phyloP scores from a whole-genome alignment of 2,888 invertebrate species.

The Acanthosepion lycidas region DNA sequence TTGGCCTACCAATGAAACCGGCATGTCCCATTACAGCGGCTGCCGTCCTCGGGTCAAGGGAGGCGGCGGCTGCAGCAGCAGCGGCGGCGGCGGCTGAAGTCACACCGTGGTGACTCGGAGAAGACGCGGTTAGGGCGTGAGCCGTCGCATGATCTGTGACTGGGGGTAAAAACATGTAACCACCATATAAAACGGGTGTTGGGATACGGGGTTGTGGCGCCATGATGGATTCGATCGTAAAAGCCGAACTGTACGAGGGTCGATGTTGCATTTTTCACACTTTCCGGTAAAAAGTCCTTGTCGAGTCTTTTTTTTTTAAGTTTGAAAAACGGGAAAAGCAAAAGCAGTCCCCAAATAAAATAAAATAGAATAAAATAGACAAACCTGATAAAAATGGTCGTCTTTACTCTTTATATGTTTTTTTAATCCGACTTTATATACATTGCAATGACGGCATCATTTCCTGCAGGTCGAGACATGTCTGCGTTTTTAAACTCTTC shows the following conservation, averaged over 20 bases:
- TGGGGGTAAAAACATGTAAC: constrained; percentile 43
- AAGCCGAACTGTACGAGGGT: constrained; percentile 45
- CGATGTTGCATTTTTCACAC: constrained; percentile 40
- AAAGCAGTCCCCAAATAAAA: neutral
- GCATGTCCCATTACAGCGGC: constrained; percentile 43
- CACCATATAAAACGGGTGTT: constrained; percentile 38
- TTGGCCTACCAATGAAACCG: neutral
- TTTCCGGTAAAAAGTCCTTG: neutral
- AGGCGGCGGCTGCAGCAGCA: neutral
- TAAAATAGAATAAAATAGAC: neutral
- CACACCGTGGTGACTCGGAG: constrained; percentile 2
- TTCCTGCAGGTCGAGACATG: neutral
- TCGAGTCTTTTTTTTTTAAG: neutral
- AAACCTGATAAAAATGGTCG: neutral
- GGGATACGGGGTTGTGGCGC: constrained; percentile 41
- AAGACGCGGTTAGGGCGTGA: neutral
- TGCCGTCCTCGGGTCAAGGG: neutral
- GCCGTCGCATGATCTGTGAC: constrained; percentile 43
- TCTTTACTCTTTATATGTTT: neutral
- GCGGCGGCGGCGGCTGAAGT: neutral
- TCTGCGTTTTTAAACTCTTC: neutral
- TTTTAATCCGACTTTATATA: neutral
- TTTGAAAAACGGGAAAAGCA: neutral
- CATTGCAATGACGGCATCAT: neutral
- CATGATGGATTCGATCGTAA: constrained; percentile 46